phyloP scores from a whole-genome alignment of 2,888 invertebrate species.

The Dryocosmus kuriphilus region DNA sequence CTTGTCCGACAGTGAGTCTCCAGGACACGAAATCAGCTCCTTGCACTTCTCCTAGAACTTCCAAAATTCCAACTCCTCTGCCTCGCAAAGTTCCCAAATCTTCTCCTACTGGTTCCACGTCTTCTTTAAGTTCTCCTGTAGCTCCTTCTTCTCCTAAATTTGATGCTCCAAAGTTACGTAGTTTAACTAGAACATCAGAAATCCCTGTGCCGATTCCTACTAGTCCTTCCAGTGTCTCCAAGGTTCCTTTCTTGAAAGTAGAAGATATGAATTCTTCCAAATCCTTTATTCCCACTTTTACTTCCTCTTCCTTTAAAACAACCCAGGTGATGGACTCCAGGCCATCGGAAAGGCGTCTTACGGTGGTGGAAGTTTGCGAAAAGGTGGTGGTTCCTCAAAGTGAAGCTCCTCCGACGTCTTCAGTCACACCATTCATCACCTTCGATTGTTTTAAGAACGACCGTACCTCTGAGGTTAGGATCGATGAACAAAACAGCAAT shows the following conservation, averaged over 20 bases:
- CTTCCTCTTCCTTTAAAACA: conserved; percentile 50
- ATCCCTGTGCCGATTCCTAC: conserved; percentile 58
- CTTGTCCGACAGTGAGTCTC: conserved; percentile 17
- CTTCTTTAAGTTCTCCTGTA: conserved; percentile 53
- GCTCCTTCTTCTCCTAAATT: conserved; percentile 41
- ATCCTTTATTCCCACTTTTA: conserved; percentile 36
- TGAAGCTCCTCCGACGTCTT: conserved; percentile 61
- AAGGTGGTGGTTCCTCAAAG: conserved; percentile 70
- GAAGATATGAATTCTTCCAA: conserved; percentile 37
- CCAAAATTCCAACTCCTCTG: conserved; percentile 74
- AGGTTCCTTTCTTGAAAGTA: conserved; percentile 1
- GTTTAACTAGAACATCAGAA: conserved; percentile 54
- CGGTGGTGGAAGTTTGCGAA: conserved; percentile 74
- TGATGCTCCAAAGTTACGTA: conserved; percentile 47
- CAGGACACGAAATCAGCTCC: conserved; percentile 52
- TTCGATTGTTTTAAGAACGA: conserved; percentile 68
- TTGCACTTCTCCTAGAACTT: conserved; percentile 62
- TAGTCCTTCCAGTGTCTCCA: conserved; percentile 8
- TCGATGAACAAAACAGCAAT: conserved; percentile 61
- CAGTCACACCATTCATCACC: conserved; percentile 71
- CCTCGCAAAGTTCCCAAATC: conserved; percentile 66
- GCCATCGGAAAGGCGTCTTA: conserved; percentile 65
- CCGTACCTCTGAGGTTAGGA: conserved; percentile 54
- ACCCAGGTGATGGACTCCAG: conserved; percentile 58
- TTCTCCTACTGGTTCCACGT: conserved; percentile 42